These are phyloP conservation scores for Scarus forsteni DNA, from an alignment of 2,797 vertebrate genomes.

Conservation along the genomic window DNA sequence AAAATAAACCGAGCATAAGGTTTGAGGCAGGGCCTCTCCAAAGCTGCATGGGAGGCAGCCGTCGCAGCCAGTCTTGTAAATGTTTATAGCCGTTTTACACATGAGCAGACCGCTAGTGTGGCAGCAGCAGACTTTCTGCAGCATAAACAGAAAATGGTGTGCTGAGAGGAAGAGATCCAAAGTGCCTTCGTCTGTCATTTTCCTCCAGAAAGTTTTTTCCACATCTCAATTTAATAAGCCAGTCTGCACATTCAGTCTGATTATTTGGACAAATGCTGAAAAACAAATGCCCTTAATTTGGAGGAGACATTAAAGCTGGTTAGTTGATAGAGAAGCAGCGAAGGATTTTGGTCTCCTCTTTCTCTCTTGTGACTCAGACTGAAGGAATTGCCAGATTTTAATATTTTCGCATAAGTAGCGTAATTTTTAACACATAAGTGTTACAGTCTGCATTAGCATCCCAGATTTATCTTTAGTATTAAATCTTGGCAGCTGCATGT, in stretches of 20 bases:
- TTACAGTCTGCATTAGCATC: slow-evolving; percentile 18
- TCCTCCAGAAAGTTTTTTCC: neutral
- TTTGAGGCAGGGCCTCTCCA: neutral
- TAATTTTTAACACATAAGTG: slow-evolving; percentile 6
- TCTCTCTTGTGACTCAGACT: neutral
- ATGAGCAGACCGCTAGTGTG: neutral
- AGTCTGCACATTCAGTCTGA: neutral
- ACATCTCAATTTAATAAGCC: neutral
- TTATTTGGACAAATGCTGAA: neutral
- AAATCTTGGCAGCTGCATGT: slow-evolving; percentile 25
- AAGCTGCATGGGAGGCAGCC: neutral
- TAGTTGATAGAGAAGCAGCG: too few species aligned
- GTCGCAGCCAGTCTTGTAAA: neutral
- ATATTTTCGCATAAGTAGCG: slow-evolving; percentile 2
- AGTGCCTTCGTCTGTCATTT: neutral
- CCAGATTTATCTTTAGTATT: slow-evolving; percentile 36
- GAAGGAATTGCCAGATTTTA: slow-evolving; percentile 10
- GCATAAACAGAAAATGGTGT: neutral
- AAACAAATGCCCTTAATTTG: neutral
- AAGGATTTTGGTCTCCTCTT: neutral
- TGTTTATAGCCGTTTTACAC: neutral
- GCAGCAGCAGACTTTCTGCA: neutral
- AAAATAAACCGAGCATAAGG: neutral
- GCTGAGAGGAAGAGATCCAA: neutral
- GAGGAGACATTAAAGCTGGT: neutral